Percentiles rank a stretch among this genome's conserved stretches.
These are phyloP conservation scores for Carassius carassius DNA, from an alignment of 2,113 vertebrate genomes.

Conservation along the genomic window DNA sequence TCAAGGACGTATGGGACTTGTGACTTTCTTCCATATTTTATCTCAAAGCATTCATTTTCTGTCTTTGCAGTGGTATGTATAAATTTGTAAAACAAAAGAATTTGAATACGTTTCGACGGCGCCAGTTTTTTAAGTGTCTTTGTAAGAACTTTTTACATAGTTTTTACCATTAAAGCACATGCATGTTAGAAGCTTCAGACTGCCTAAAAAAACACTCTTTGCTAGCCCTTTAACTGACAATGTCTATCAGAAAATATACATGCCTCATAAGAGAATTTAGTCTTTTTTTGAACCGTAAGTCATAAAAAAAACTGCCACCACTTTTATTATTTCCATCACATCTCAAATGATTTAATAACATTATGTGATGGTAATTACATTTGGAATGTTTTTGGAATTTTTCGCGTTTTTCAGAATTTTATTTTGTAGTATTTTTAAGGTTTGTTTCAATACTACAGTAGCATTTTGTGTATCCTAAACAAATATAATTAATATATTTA, in stretches of 20 bases:
- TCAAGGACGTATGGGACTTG: background rate
- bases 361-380: background rate
- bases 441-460: background rate
- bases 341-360: background rate
- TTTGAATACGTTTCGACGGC: background rate
- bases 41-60: background rate
- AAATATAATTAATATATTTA: background rate
- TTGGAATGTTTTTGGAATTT: background rate
- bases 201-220: background rate
- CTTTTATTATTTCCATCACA: background rate
- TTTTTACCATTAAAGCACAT: background rate
- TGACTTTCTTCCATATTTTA: background rate
- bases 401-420: too few species aligned
- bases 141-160: background rate
- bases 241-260: background rate
- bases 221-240: background rate
- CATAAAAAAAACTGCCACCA: background rate
- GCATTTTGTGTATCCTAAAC: background rate
- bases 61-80: background rate
- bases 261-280: background rate
- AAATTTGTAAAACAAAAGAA: background rate
- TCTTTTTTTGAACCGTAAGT: background rate
- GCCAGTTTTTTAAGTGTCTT: background rate
- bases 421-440: background rate
- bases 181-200: background rate